phyloP scores from a whole-genome alignment of 23 tunicate genomes.

The Trididemnum miniatum region DNA sequence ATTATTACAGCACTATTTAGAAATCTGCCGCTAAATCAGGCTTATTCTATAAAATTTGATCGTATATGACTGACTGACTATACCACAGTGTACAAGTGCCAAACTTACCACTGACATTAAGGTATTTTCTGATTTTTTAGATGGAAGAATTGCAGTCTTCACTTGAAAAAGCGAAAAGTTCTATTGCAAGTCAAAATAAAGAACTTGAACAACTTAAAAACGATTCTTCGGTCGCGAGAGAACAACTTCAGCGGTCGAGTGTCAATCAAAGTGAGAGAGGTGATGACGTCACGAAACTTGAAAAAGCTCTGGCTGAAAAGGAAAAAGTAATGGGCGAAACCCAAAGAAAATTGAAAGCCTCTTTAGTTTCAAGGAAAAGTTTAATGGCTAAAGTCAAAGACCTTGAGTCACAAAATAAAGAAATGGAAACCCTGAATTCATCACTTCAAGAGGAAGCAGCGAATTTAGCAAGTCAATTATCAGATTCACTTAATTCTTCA shows the following conservation, averaged over 20 bases:
- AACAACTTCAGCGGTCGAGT: neutral
- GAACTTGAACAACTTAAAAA: neutral
- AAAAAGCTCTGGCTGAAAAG: constrained; percentile 6
- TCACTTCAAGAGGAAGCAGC: constrained; percentile 24
- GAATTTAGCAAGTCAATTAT: neutral
- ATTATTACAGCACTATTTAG: no score
- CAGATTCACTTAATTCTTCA: constrained; percentile 29
- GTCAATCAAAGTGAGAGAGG: neutral
- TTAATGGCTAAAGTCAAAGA: constrained; percentile 58
- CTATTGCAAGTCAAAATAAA: neutral
- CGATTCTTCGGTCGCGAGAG: neutral
- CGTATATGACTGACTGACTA: no score
- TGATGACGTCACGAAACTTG: neutral
- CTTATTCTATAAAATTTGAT: no score
- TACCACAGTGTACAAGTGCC: no score
- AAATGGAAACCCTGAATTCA: constrained; percentile 28
- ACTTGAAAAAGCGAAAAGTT: neutral
- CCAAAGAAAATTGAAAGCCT: constrained; percentile 78
- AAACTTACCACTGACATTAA: no score
- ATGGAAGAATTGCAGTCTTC: neutral
- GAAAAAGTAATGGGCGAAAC: constrained; percentile 49
- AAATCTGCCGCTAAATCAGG: no score
- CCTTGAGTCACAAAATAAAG: constrained; percentile 24
- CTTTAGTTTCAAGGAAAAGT: constrained; percentile 69
- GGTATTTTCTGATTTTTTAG: constrained; percentile 9